Conservation (phyloP, 2,888 invertebrate genomes). For the Lycaena phlaeas region DNA sequence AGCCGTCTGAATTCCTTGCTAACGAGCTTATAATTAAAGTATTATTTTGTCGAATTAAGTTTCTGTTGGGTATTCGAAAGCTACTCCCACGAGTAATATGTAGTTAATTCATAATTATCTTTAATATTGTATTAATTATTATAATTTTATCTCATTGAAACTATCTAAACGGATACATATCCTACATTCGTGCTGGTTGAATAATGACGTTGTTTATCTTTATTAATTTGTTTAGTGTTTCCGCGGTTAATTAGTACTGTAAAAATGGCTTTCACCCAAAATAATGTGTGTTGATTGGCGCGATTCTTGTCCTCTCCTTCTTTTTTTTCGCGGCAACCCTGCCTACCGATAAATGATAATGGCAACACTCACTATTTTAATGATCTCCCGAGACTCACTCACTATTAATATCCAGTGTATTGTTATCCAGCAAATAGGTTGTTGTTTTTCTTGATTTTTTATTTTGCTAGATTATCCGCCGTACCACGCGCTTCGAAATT, state of each 20-base stretch:
- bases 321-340: neutral
- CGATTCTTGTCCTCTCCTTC: too few species aligned
- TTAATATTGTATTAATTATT: too few species aligned
- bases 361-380: constrained; percentile 8
- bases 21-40: too few species aligned
- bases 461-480: too few species aligned
- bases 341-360: neutral
- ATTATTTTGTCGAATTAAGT: too few species aligned
- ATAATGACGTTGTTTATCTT: neutral
- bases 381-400: neutral
- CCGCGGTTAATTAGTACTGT: neutral
- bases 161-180: neutral
- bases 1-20: too few species aligned
- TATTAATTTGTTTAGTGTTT: neutral
- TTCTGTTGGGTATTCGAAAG: too few species aligned
- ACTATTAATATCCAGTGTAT: neutral
- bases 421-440: neutral
- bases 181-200: neutral
- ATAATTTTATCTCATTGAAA: too few species aligned
- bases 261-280: neutral
- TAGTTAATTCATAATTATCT: too few species aligned
- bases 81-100: too few species aligned
- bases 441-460: neutral
- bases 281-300: too few species aligned
- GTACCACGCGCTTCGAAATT: too few species aligned